Conservation (phyloP, 2,888 invertebrate species). For the Lycia hirtaria region DNA sequence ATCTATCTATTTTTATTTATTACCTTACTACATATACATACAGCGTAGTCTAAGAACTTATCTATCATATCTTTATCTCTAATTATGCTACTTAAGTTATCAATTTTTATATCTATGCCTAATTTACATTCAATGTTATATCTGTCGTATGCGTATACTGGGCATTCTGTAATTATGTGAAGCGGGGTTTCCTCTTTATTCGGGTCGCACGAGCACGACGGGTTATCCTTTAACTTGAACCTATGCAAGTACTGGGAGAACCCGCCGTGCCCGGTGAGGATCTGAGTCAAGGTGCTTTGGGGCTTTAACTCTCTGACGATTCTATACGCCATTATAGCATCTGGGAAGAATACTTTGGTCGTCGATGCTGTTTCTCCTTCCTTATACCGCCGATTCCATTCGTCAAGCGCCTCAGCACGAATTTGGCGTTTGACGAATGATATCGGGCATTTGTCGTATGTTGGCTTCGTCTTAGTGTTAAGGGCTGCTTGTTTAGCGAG, state of each 20-base stretch:
- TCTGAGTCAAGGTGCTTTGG: background rate
- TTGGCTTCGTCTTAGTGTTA: no score
- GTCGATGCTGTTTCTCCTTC: no score
- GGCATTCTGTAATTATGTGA: constrained; percentile 25
- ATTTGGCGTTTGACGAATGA: constrained; percentile 32
- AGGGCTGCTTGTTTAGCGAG: no score
- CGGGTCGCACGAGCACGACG: constrained; percentile 34
- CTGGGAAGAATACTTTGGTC: constrained; percentile 34
- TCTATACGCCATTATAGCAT: constrained; percentile 7
- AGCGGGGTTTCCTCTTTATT: background rate
- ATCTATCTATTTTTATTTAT: constrained; percentile 4
- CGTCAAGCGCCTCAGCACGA: constrained; percentile 22
- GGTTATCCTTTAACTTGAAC: constrained; percentile 31
- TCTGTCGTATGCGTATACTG: background rate
- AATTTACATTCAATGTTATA: background rate
- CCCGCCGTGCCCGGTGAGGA: constrained; percentile 32
- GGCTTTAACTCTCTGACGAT: background rate
- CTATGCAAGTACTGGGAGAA: constrained; percentile 32
- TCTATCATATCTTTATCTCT: background rate
- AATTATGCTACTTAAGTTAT: background rate
- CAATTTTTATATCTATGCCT: background rate
- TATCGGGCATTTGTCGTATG: no score
- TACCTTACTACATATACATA: background rate
- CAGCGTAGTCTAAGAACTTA: background rate
- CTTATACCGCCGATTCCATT: no score